Evolutionary conservation across 2,113 vertebrate genomes (phyloP), one percentile per base, ranked within the genome.

Genomic region (Sphaerodactylus townsendi): DNA sequence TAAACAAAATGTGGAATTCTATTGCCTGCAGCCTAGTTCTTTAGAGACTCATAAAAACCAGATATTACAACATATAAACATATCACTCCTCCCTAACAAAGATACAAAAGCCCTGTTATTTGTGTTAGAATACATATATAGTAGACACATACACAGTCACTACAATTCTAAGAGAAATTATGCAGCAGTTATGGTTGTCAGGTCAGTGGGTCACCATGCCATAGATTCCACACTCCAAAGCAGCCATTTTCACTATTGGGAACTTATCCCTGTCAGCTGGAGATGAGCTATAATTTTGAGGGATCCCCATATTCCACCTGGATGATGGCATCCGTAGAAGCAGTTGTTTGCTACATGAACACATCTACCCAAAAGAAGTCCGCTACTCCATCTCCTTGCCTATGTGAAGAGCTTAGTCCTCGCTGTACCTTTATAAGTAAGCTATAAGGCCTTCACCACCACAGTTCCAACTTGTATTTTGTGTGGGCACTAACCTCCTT

Each of bases 401-500:
- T 1, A 23, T 81, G 73, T 48, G 35, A 71, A 14, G 71, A 82
- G 77, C 88, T 82, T 50, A 33, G 35, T 19, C 11, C 11, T 33
- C 35, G 30, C 35, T 15, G 50, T 81, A 44, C 74, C 77, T 72
- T 1, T 19, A 13, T 79, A 82, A 84, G 48, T 15, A 0, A 3
- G 75, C 77, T 39, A 82, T 66, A 77, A 84, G 0, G 0, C 39
- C 89, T 77, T 86, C 87, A 87, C 44, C 56, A 25, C 19, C 25
- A 37, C 11, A 10, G 28, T 44, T 23, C 59, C 59, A 9, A 41
- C 13, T 71, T 37, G 39, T 64, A 44, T 30, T 17, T 62, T 62
- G 59, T 62, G 23, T 28, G 13, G 62, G 69, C 62, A 66, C 88
- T 87, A 82, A 65, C 28, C 87, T 79, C 85, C 71, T 93, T 91